Conservation (phyloP, 2,113 vertebrate genomes). For the Heteronetta atricapilla region DNA sequence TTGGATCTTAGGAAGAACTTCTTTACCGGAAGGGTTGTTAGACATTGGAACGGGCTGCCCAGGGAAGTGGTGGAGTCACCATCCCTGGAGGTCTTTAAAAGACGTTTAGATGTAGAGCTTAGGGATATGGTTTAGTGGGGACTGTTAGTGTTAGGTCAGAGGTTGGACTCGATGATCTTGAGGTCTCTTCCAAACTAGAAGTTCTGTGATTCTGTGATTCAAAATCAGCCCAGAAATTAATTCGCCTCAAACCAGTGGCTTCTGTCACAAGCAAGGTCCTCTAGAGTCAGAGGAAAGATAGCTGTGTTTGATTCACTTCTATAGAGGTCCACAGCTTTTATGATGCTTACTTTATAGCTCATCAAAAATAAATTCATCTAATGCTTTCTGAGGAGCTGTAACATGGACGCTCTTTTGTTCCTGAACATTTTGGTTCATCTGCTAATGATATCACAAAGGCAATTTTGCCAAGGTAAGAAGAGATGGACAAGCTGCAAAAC, state of each 20-base stretch:
- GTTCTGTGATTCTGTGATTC: too few relatives aligned
- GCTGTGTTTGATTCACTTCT: background rate
- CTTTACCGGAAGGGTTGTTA: too few relatives aligned
- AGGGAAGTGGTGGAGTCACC: too few relatives aligned
- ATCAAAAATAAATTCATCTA: background rate
- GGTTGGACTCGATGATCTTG: too few relatives aligned
- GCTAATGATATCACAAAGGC: background rate
- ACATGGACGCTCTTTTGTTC: background rate
- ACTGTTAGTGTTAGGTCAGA: too few relatives aligned
- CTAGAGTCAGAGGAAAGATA: background rate
- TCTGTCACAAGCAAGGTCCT: background rate
- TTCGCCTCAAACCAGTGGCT: background rate
- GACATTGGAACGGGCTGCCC: too few relatives aligned
- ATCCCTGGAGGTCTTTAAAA: too few relatives aligned
- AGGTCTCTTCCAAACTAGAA: too few relatives aligned
- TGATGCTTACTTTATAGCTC: background rate
- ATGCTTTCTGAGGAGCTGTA: background rate
- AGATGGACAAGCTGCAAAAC: background rate
- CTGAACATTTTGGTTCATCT: background rate
- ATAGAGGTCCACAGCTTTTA: background rate
- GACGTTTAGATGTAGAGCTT: too few relatives aligned
- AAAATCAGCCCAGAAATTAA: background rate
- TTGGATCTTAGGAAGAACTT: too few relatives aligned
- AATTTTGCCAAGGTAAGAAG: background rate
- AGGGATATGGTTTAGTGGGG: too few relatives aligned